Base-by-base conservation (phyloP, 2,113 vertebrate genomes). In the Passer montanus region DNA sequence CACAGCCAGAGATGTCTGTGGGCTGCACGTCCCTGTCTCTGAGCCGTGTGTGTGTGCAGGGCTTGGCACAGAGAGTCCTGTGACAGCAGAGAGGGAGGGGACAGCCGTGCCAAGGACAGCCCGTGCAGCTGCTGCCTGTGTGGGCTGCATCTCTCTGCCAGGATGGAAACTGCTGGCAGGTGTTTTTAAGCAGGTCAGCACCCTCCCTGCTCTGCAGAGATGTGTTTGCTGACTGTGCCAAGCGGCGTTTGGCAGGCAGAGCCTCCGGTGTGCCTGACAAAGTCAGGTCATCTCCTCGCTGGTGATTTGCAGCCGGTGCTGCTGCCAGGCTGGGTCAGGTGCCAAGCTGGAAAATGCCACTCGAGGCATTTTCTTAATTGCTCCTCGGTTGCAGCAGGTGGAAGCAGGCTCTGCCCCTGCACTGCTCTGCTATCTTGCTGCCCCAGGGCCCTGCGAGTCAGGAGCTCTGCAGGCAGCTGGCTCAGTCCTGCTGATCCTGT, bases 341-440 rank as follows among this genome's bases (percentile, higher is more conserved):
- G 79, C 94, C 93, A 67, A 81, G 90, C 85, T 76, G 88, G 82
- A 90, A 95, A 95, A 92, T 33, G 82, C 72, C 85, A 80, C 96
- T 92, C 1, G 11, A 73, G 95, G 93, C 93, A 31, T 87, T 92
- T 85, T 85, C 77, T 89, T 94, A 91, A 89, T 84, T 83, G 93
- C 87, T 76, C 33, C 1, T 83, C 4, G 1, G 39, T 47, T 84
- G 15, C 26, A 78, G 78, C 80, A 39, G 74, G 80, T 56, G 96
- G 91, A 41, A 92, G 83, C 89, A 41, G 83, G 69, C 41, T 92
- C 47, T 68, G 86, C 47, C 59, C 46, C 41, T 41, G 60, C 22
- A 0, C 67, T 53, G 73, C 87, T 46, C 62, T 8, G 19, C 1
- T 41, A 37, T 58, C 90, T 68, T 30, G 74, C 69, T 49, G 52